Evolutionary conservation across 2,113 vertebrate genomes (phyloP).

Genomic region (Oceanites oceanicus): DNA sequence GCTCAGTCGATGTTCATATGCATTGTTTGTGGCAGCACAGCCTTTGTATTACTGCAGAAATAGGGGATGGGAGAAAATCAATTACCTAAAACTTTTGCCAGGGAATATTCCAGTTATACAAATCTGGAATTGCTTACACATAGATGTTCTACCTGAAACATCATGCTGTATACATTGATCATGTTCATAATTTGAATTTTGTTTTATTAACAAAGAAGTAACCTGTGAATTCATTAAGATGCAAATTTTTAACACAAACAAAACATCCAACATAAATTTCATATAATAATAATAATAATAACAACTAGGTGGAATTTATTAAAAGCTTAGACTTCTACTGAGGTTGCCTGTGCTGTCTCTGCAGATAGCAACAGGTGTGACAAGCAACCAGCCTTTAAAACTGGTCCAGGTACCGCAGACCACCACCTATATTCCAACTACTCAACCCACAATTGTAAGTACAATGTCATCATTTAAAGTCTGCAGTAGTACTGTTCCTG

Average conservation of each 20-base stretch:
- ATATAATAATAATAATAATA: background rate
- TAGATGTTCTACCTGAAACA: constrained; percentile 20
- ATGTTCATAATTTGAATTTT: background rate
- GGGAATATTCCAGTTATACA: constrained; percentile 36
- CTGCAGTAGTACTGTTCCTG: constrained; percentile 41
- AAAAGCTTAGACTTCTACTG: constrained; percentile 67
- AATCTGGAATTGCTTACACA: background rate
- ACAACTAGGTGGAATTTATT: constrained; percentile 62
- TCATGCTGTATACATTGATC: background rate
- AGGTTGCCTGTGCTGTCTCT: constrained; percentile 77
- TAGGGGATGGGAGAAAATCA: background rate
- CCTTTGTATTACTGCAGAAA: background rate
- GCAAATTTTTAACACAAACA: background rate
- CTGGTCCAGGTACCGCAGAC: constrained; percentile 71
- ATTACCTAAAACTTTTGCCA: background rate
- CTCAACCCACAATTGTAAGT: constrained; percentile 77
- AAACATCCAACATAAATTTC: constrained; percentile 28
- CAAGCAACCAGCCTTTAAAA: constrained; percentile 74
- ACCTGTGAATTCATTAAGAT: constrained; percentile 36
- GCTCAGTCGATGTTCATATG: background rate
- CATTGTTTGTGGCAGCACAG: background rate
- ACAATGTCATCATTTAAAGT: constrained; percentile 9
- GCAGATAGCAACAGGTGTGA: constrained; percentile 78
- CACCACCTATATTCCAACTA: constrained; percentile 73
- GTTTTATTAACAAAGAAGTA: constrained; percentile 27